These are phyloP conservation scores for Hoplias malabaricus DNA, from an alignment of 2,113 vertebrate species.

Conservation along the genomic window DNA sequence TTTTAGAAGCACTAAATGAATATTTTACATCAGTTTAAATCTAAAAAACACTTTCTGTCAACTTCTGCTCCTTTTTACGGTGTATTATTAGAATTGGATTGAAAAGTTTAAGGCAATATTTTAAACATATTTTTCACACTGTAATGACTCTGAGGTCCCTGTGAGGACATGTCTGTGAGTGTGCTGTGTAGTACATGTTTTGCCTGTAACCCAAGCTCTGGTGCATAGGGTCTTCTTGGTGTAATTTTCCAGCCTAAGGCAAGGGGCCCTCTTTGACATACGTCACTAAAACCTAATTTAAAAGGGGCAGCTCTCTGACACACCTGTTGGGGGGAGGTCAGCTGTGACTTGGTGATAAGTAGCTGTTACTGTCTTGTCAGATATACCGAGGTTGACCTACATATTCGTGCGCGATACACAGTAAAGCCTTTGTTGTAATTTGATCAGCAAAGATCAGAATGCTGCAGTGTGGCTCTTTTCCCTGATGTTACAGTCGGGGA, in stretches of 20 bases:
- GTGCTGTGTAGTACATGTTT: conserved; percentile 3
- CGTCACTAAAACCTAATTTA: conserved; percentile 16
- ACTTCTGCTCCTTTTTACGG: no score
- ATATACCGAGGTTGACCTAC: neutral
- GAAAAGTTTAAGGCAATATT: no score
- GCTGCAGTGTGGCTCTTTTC: neutral
- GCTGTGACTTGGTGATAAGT: conserved; percentile 18
- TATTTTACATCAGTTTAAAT: no score
- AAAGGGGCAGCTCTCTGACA: neutral
- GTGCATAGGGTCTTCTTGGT: neutral
- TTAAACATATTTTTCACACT: no score
- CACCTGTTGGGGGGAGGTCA: conserved; percentile 20
- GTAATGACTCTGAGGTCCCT: neutral
- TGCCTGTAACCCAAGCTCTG: conserved; percentile 11
- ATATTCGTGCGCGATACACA: neutral
- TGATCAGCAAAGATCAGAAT: neutral
- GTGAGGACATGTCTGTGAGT: neutral
- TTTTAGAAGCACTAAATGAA: no score
- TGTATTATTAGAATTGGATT: no score
- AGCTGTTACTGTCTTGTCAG: conserved; percentile 30
- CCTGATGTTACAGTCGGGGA: neutral
- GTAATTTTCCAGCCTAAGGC: conserved; percentile 8
- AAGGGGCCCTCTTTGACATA: neutral
- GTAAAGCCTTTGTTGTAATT: neutral
- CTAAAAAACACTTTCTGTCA: no score